Evolutionary conservation across 2,113 vertebrate species (phyloP), one percentile per base, ranked within the genome.

Genomic region (Catharus minimus): DNA sequence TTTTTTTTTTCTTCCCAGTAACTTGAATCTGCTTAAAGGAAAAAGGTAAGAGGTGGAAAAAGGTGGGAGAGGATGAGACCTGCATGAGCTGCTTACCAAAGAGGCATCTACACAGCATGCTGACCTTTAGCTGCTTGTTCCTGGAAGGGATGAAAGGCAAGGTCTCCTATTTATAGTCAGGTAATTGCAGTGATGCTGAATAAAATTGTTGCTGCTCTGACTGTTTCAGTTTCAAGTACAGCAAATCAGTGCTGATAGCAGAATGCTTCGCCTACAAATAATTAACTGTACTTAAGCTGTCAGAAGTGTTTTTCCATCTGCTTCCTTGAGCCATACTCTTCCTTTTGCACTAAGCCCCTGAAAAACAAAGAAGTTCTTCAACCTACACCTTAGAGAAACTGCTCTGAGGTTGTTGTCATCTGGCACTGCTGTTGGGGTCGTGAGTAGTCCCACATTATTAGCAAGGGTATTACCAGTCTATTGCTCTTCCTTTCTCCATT

Each of bases 241-340:
- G 91, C 90, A 94, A 92, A 94, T 50, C 92, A 88, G 69, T 57
- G 74, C 58, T 92, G 80, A 85, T 89, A 57, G 92, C 85, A 91
- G 89, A 91, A 89, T 71, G 88, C 92, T 96, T 94, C 90, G 64
- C 87, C 94, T 95, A 92, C 86, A 93, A 94, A 94, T 94, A 94
- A 92, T 95, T 94, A 93, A 90, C 72, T 85, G 79, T 36, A 18
- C 86, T 92, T 96, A 89, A 17, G 53, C 86, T 91, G 92, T 92
- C 94, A 81, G 28, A 68, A 82, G 82, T 92, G 75, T 89, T 89
- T 75, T 74, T 92, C 92, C 69, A 36, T 78, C 83, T 92, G 65
- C 86, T 87, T 92, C 89, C 76, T 66, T 87, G 75, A 55, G 30
- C 52, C 36, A 21, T 67, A 47, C 14, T 79, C 85, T 71, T 93